Conservation (phyloP, 2,113 vertebrate genomes). For the Rhineura floridana region DNA sequence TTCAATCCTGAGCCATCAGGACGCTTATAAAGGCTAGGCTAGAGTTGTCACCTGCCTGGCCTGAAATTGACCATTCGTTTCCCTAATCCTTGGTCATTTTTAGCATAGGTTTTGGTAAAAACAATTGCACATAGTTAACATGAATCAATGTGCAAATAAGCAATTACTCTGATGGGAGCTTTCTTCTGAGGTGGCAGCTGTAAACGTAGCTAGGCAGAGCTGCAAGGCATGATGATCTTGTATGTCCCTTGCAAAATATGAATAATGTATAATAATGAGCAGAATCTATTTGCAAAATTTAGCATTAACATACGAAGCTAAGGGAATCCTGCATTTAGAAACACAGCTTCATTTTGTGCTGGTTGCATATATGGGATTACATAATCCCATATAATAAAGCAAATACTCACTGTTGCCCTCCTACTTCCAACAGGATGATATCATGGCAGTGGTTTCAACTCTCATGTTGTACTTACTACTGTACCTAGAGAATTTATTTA, state of each 20-base stretch:
- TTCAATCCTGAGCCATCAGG: neutral
- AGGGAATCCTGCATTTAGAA: neutral
- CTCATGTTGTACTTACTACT: neutral
- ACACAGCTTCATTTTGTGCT: neutral
- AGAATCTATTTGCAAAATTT: neutral
- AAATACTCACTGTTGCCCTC: neutral
- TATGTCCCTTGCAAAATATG: neutral
- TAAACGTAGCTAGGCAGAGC: neutral
- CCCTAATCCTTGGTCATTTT: neutral
- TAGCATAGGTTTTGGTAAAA: neutral
- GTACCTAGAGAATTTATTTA: slow-evolving; percentile 12
- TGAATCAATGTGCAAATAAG: neutral
- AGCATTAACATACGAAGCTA: neutral
- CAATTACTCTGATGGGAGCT: neutral
- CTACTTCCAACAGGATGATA: neutral
- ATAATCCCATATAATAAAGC: neutral
- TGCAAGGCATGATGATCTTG: neutral
- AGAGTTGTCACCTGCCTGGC: neutral
- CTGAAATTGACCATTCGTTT: neutral
- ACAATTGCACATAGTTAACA: neutral
- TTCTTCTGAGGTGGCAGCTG: neutral
- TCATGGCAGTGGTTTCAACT: too few relatives aligned
- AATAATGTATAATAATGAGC: neutral
- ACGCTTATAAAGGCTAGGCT: neutral
- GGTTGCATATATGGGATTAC: neutral